phyloP scores from a whole-genome alignment of 1,140 invertebrate species.

The Drosophila lini region DNA sequence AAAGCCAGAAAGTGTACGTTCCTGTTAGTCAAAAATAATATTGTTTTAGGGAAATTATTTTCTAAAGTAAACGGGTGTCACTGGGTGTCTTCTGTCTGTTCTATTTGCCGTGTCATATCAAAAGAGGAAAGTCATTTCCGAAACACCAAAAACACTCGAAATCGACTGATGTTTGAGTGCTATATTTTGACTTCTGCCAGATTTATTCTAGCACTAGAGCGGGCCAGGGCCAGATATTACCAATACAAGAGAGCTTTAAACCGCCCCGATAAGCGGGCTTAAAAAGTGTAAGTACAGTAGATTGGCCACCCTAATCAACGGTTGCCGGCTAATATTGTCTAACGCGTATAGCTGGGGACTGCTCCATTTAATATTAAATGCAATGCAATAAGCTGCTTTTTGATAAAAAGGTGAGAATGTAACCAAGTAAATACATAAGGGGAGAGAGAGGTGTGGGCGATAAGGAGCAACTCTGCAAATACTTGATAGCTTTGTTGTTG shows the following conservation, averaged over 20 bases:
- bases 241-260: neutral
- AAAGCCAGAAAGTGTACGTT: too few species aligned
- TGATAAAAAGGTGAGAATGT: conserved; percentile 26
- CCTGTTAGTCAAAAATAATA: too few species aligned
- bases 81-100: too few species aligned
- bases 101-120: neutral
- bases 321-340: neutral
- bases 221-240: neutral
- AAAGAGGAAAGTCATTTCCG: neutral
- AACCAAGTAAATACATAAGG: conserved; percentile 16
- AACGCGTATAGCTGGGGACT: neutral
- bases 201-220: neutral
- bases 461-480: conserved; percentile 22
- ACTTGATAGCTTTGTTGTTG: conserved; percentile 56
- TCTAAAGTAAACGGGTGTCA: too few species aligned
- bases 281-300: conserved; percentile 26
- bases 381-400: conserved; percentile 31
- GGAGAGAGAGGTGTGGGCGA: neutral
- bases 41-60: too few species aligned
- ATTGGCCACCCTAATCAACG: neutral
- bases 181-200: neutral
- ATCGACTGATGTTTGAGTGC: conserved; percentile 7
- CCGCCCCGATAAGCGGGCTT: conserved; percentile 1
- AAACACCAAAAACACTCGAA: neutral
- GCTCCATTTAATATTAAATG: conserved; percentile 29